phyloP scores from a whole-genome alignment of 2,797 vertebrate genomes.

The Sebastes melanostomus region DNA sequence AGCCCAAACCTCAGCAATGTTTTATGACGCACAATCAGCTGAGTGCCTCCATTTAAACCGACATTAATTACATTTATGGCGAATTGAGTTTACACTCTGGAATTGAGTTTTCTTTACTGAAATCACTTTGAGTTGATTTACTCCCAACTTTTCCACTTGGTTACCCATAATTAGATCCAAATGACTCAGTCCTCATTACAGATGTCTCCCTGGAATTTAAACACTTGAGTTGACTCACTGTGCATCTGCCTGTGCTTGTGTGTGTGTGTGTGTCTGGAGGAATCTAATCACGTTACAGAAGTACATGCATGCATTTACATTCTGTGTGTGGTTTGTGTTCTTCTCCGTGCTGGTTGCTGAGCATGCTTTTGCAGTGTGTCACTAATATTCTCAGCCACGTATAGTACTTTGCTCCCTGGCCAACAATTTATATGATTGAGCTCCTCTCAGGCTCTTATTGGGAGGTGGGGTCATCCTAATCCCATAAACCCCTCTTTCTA shows the following conservation, averaged over 20 bases:
- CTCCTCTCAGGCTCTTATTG: constrained; percentile 11
- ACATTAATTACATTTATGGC: constrained; percentile 71
- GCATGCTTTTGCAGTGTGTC: constrained; percentile 11
- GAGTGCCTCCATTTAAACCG: constrained; percentile 65
- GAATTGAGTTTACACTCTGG: constrained; percentile 59
- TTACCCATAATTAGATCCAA: constrained; percentile 72
- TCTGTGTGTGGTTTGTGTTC: constrained; percentile 15
- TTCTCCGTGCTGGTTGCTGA: neutral
- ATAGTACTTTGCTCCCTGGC: constrained; percentile 3
- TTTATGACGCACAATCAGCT: constrained; percentile 63
- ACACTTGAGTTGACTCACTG: constrained; percentile 43
- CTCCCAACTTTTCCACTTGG: constrained; percentile 62
- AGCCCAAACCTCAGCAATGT: constrained; percentile 41
- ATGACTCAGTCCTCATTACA: constrained; percentile 70
- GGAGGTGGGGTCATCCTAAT: constrained; percentile 32
- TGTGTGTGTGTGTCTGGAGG: neutral
- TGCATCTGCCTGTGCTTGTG: constrained; percentile 5
- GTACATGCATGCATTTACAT: constrained; percentile 16
- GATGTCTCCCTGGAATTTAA: constrained; percentile 68
- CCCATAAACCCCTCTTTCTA: constrained; percentile 35
- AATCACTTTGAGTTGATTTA: constrained; percentile 71
- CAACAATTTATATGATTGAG: constrained; percentile 14
- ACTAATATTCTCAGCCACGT: constrained; percentile 17
- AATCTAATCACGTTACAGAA: constrained; percentile 21
- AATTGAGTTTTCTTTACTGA: constrained; percentile 64